phyloP scores from a whole-genome alignment of 2,797 vertebrate genomes.

The Rhadinocentrus ornatus region DNA sequence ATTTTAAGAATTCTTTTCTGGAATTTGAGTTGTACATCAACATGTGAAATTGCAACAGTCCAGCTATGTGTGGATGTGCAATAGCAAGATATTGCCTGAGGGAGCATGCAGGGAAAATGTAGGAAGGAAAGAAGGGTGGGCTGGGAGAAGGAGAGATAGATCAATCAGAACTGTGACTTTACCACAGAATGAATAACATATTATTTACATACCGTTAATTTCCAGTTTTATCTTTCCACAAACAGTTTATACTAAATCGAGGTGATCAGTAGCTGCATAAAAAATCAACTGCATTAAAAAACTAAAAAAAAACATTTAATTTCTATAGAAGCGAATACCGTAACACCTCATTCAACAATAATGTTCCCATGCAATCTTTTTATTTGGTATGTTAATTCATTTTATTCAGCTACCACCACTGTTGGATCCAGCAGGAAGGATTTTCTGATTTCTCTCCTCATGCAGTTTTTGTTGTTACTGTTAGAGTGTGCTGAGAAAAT shows the following conservation, averaged over 20 bases:
- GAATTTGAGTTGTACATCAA: not conserved
- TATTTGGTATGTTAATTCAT: not conserved
- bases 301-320: constrained; percentile 2
- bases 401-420: not conserved
- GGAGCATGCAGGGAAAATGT: constrained; percentile 24
- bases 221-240: not conserved
- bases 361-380: not conserved
- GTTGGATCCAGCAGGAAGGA: not conserved
- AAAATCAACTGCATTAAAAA: not conserved
- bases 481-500: not conserved
- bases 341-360: not conserved
- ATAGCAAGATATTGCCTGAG: constrained; percentile 46
- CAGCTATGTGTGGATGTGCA: constrained; percentile 43
- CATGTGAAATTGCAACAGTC: constrained; percentile 39
- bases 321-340: not conserved
- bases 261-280: not conserved
- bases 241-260: not conserved
- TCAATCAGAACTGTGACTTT: constrained; percentile 31
- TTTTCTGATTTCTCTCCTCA: not conserved
- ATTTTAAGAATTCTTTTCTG: too few relatives aligned
- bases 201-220: constrained; percentile 18
- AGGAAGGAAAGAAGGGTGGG: constrained; percentile 14
- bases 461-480: not conserved
- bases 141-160: constrained; percentile 25
- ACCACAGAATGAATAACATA: constrained; percentile 12